Conservation (phyloP, 2,888 invertebrate genomes). For the Gymnosoma rotundatum region DNA sequence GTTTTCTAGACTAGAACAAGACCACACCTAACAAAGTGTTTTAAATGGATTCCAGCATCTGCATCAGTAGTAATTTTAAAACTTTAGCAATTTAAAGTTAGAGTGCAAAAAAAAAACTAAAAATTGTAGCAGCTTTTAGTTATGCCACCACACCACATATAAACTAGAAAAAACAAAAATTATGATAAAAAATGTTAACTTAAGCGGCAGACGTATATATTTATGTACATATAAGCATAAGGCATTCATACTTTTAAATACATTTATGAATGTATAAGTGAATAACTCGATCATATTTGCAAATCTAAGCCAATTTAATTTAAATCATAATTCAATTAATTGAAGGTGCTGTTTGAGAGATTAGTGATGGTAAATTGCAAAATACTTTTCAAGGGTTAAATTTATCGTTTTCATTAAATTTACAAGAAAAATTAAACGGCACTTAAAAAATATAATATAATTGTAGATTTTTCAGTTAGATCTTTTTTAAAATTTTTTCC, state of each 20-base stretch:
- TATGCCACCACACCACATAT: slow-evolving; percentile 54
- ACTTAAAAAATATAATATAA: too few species aligned
- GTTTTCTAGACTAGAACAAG: slow-evolving; percentile 79
- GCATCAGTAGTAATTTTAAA: slow-evolving; percentile 67
- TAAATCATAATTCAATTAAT: slow-evolving; percentile 48
- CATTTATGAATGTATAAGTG: slow-evolving; percentile 2
- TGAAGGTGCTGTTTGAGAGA: slow-evolving; percentile 47
- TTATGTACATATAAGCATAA: background rate
- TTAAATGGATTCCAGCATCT: slow-evolving; percentile 72
- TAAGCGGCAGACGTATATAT: slow-evolving; percentile 14
- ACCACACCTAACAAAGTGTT: slow-evolving; percentile 78
- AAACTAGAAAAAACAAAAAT: slow-evolving; percentile 47
- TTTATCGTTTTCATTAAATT: too few species aligned
- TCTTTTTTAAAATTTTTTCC: too few species aligned
- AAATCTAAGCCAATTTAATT: slow-evolving; percentile 31
- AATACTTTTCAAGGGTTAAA: background rate
- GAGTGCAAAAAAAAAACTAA: slow-evolving; percentile 20
- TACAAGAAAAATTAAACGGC: too few species aligned
- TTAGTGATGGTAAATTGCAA: slow-evolving; percentile 29
- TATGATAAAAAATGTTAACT: slow-evolving; percentile 64
- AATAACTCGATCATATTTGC: slow-evolving; percentile 43
- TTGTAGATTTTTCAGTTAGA: too few species aligned
- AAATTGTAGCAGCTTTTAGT: slow-evolving; percentile 56
- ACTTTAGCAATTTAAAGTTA: slow-evolving; percentile 64
- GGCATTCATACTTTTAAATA: slow-evolving; percentile 29